phyloP scores from a whole-genome alignment of 2,888 invertebrate genomes.

The Trachelus tabidus region DNA sequence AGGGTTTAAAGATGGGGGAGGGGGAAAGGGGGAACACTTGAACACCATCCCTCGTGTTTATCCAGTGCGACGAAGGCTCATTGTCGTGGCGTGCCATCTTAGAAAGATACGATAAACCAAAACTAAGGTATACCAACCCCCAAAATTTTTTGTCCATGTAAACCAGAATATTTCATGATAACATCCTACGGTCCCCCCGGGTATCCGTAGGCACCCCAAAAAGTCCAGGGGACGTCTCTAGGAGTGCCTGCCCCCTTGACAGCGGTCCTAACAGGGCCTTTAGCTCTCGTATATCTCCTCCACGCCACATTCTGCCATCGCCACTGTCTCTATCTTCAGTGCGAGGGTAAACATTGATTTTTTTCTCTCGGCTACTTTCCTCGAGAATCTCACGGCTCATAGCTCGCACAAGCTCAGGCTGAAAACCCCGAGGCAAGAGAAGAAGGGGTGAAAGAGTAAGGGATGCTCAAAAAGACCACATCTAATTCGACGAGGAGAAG shows the following conservation, averaged over 20 bases:
- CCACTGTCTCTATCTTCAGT: background rate
- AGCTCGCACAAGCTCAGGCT: background rate
- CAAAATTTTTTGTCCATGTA: background rate
- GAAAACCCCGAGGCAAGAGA: background rate
- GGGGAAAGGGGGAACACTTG: background rate
- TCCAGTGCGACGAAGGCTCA: no score
- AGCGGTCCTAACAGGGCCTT: background rate
- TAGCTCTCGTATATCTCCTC: background rate
- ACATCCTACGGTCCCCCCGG: background rate
- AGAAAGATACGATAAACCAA: background rate
- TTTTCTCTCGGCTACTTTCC: constrained; percentile 13
- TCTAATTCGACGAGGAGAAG: background rate
- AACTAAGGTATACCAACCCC: background rate
- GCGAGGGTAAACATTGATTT: constrained; percentile 15
- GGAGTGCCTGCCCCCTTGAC: background rate
- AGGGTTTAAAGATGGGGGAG: background rate
- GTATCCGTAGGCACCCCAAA: background rate
- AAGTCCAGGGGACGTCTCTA: background rate
- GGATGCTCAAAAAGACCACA: background rate
- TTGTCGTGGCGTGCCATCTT: no score
- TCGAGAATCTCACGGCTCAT: background rate
- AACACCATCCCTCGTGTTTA: no score
- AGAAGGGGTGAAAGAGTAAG: background rate
- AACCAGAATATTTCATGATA: background rate
- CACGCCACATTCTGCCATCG: background rate